phyloP scores from a whole-genome alignment of 2,888 invertebrate genomes.

The Coenonympha glycerion region DNA sequence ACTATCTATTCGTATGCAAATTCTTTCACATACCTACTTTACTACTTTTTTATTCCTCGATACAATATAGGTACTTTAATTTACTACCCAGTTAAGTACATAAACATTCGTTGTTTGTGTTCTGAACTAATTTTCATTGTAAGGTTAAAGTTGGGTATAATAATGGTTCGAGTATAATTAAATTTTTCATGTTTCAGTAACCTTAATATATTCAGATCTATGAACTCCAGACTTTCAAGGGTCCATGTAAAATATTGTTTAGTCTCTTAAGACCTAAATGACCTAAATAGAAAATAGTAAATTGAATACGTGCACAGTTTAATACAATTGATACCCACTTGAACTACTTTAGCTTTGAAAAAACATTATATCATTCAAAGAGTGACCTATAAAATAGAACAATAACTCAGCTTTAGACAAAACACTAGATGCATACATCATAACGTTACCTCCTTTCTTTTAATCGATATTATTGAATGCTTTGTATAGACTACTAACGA shows the following conservation, averaged over 20 bases:
- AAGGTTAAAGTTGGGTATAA: no score
- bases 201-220: background rate
- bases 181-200: no score
- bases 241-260: background rate
- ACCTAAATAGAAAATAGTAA: slow-evolving; percentile 2
- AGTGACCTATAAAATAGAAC: background rate
- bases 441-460: background rate
- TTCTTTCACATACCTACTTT: no score
- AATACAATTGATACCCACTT: background rate
- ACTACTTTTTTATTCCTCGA: no score
- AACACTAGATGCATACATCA: no score
- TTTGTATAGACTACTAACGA: slow-evolving; percentile 7
- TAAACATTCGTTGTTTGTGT: no score
- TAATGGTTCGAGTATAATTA: no score
- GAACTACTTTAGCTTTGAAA: slow-evolving; percentile 3
- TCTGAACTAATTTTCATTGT: no score
- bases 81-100: no score
- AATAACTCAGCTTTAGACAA: no score
- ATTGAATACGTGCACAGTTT: slow-evolving; percentile 1
- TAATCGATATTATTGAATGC: background rate
- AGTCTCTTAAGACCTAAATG: background rate
- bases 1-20: no score
- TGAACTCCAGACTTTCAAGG: background rate
- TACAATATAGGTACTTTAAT: no score
- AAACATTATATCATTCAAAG: background rate